These are phyloP conservation scores for Drosophila lacicola DNA, from an alignment of 2,888 invertebrate genomes.

Conservation along the genomic window DNA sequence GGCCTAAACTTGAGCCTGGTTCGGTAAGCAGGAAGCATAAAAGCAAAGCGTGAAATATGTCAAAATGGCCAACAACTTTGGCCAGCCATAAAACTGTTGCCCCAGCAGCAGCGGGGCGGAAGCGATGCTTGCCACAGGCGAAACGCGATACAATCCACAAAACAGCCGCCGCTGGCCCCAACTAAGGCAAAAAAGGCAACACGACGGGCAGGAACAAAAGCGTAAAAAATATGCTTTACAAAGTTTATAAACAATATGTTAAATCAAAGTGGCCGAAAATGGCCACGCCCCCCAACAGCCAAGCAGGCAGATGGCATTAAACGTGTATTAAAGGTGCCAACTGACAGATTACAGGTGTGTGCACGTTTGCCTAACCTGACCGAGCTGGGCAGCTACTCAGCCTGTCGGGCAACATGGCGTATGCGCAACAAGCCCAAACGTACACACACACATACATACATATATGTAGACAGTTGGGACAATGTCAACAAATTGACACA, in stretches of 20 bases:
- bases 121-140: constrained; percentile 7
- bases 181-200: constrained; percentile 7
- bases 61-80: constrained; percentile 50
- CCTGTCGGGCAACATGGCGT: constrained; percentile 31
- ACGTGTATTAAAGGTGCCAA: constrained; percentile 73
- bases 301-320: constrained; percentile 34
- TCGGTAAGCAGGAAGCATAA: constrained; percentile 48
- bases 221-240: constrained; percentile 41
- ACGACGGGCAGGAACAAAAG: constrained; percentile 5
- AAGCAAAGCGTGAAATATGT: constrained; percentile 61
- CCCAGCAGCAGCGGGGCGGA: constrained; percentile 22
- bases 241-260: constrained; percentile 61
- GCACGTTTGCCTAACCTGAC: constrained; percentile 12
- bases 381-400: background rate
- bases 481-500: constrained; percentile 79
- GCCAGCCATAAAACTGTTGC: constrained; percentile 54
- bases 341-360: constrained; percentile 74
- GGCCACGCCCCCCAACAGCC: constrained; percentile 18
- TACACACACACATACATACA: constrained; percentile 9
- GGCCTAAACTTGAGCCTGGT: constrained; percentile 25
- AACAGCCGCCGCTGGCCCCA: constrained; percentile 17
- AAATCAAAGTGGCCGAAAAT: constrained; percentile 38
- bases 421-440: constrained; percentile 38
- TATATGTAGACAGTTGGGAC: constrained; percentile 9
- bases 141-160: constrained; percentile 40